A percentile compares a stretch with the other conserved stretches of the same genome.
These are phyloP conservation scores for Colletes gigas DNA, from an alignment of 1,140 invertebrate species.

Conservation along the genomic window DNA sequence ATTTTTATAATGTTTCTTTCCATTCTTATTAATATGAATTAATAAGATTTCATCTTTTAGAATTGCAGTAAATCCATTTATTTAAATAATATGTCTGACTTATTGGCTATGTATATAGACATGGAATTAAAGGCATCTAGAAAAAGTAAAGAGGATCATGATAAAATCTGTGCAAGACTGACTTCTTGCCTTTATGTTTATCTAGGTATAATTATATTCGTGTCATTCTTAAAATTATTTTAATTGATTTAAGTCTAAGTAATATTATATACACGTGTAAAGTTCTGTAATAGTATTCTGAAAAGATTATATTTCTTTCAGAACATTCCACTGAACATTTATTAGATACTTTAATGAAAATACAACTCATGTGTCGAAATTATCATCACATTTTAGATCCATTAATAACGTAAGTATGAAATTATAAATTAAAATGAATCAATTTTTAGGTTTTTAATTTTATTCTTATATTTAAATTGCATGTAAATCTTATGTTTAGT, in stretches of 20 bases:
- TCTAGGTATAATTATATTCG: conserved; percentile 73
- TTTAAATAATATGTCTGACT: conserved; percentile 79
- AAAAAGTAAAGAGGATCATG: conserved; percentile 73
- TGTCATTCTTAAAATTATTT: not conserved
- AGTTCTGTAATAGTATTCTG: not conserved
- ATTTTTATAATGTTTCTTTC: not conserved
- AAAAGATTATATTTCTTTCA: conserved; percentile 61
- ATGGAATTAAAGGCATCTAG: conserved; percentile 80
- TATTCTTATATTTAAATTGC: not conserved
- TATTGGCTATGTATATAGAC: conserved; percentile 80
- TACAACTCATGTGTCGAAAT: conserved; percentile 71
- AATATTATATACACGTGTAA: not conserved
- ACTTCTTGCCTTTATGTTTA: conserved; percentile 78
- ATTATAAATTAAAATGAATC: not conserved
- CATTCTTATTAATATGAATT: conserved; percentile 1
- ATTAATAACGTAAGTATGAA: conserved; percentile 75
- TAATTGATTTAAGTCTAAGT: not conserved
- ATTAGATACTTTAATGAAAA: conserved; percentile 77
- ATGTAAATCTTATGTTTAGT: not conserved
- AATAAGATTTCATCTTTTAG: conserved; percentile 64
- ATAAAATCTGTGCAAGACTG: conserved; percentile 77
- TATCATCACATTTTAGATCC: conserved; percentile 76
- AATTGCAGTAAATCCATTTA: conserved; percentile 73
- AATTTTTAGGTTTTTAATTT: not conserved
- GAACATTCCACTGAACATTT: conserved; percentile 77